A percentile compares a stretch with the other conserved stretches of the same genome.
phyloP scores from a whole-genome alignment of 2,888 invertebrate genomes.

The Euspilapteryx auroguttella region DNA sequence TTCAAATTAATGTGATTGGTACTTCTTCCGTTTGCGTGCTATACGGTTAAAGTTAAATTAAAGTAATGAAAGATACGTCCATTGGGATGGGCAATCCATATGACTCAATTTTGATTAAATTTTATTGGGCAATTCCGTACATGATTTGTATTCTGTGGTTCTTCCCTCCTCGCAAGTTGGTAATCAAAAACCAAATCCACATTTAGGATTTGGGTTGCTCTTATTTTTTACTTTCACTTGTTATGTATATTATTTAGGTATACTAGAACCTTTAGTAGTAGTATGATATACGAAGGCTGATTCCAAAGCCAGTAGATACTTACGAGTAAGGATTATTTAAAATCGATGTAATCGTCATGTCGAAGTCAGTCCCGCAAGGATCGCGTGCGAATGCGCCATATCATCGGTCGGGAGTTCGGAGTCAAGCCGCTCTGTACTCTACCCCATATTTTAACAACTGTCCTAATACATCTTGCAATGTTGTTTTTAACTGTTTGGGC shows the following conservation, averaged over 20 bases:
- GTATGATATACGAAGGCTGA: too few species aligned
- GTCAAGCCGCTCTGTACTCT: slow-evolving; percentile 36
- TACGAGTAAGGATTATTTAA: too few species aligned
- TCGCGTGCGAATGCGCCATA: slow-evolving; percentile 51
- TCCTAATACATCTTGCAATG: slow-evolving; percentile 62
- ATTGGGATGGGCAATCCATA: slow-evolving; percentile 26
- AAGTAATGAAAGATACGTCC: slow-evolving; percentile 51
- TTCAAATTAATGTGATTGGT: slow-evolving; percentile 48
- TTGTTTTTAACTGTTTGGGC: slow-evolving; percentile 58
- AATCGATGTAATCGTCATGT: slow-evolving; percentile 2
- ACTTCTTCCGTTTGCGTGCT: slow-evolving; percentile 58
- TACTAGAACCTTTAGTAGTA: too few species aligned
- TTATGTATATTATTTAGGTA: too few species aligned
- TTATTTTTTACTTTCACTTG: too few species aligned
- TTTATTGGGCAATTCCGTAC: slow-evolving; percentile 22
- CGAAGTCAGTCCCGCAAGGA: background rate
- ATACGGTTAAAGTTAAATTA: slow-evolving; percentile 53
- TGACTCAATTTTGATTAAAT: slow-evolving; percentile 1
- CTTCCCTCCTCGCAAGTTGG: too few species aligned
- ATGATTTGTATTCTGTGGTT: background rate
- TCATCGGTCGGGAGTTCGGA: slow-evolving; percentile 18
- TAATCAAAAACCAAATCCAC: too few species aligned
- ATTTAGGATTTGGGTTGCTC: too few species aligned
- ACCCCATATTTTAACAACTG: slow-evolving; percentile 63
- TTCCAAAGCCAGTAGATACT: too few species aligned